Conservation (phyloP, 2,113 vertebrate species). For the Ptilonorhynchus violaceus region DNA sequence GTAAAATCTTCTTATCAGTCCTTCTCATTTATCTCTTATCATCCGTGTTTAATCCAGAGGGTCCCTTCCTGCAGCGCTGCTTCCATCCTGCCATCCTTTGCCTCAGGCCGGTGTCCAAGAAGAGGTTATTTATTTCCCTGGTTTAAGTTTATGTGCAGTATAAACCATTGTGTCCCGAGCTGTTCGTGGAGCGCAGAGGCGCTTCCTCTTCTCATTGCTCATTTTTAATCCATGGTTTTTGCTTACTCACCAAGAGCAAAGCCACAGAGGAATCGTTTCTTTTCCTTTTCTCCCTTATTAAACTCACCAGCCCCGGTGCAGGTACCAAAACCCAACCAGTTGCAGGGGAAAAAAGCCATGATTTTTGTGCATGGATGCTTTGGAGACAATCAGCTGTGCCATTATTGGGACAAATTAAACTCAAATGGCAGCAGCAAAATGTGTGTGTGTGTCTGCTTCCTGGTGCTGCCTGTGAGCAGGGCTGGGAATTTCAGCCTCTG, state of each 20-base stretch:
- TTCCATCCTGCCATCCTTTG: not conserved
- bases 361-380: not conserved
- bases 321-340: not conserved
- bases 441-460: not conserved
- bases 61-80: not conserved
- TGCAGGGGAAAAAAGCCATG: not conserved
- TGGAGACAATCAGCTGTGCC: not conserved
- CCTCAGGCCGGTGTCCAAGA: not conserved
- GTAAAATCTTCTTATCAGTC: not conserved
- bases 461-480: not conserved
- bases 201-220: conserved; percentile 40
- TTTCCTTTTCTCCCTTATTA: not conserved
- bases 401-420: not conserved
- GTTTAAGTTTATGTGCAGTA: not conserved
- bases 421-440: not conserved
- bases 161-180: conserved; percentile 20
- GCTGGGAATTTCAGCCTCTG: not conserved
- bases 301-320: not conserved
- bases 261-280: not conserved
- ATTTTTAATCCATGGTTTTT: conserved; percentile 25
- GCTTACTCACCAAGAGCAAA: conserved; percentile 9
- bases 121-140: not conserved
- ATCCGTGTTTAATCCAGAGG: fast-evolving
- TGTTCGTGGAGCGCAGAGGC: conserved; percentile 22
- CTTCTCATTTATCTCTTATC: not conserved